Evolutionary conservation across 2,797 vertebrate species (phyloP), one percentile per base, ranked within the genome.

Genomic region (Lithobates sylvaticus): DNA sequence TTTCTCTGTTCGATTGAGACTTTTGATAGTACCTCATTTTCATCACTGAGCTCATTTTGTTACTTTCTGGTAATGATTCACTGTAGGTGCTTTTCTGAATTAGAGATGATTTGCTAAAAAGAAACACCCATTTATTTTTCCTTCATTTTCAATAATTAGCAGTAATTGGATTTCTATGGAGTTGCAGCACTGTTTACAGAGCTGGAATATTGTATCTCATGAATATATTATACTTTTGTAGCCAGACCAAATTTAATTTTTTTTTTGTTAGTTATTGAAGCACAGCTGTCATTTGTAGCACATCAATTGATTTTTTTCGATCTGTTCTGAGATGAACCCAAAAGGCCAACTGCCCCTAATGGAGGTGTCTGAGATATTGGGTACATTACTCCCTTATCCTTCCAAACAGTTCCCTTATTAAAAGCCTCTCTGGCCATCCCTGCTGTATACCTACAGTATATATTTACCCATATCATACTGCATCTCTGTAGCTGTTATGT

Each of bases 1-100:
- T 90, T 92, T 88, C 81, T 88, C 81, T 85, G 89, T 90, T 83
- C 89, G 89, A 90, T 91, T 88, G 13, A 90, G 88, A 87, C 88
- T 89, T 68, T 71, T 71, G 87, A 83, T 78, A 76, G 74, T 91
- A 88, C 26, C 76, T 89, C 76, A 81, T 78, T 44, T 12, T 87
- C 86, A 89, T 90, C 10, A 5, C 2, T 92, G 88, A 36, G 47
- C 88, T 15, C 26, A 18, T 81, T 84, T 89, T 90, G 84, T 72
- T 78, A 88, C 81, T 89, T 88, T 88, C 80, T 81, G 89, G 71
- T 72, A 44, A 67, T 76, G 34, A 58, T 58, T 32, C 29, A 15
- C 79, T 81, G 47, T 50, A 54, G 23, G 23, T 39, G 69, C 42
- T 26, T 70, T 6, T 80, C 16, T 70, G 50, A 61, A 76, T 76